These are phyloP conservation scores for Odontocolon sp. DNA, from an alignment of 2,888 invertebrate genomes.

Conservation along the genomic window DNA sequence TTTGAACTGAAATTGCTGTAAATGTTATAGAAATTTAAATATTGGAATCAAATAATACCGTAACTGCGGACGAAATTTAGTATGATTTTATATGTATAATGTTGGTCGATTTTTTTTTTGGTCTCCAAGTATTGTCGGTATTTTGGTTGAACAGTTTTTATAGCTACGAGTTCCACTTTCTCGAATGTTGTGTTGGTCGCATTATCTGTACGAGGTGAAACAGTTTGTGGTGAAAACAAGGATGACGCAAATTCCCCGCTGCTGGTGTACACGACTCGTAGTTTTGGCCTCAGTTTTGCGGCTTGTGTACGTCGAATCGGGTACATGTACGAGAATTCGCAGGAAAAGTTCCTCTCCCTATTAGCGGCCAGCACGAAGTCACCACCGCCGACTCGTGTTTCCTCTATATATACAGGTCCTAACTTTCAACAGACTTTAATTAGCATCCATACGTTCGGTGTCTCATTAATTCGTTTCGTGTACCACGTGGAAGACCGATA, in stretches of 20 bases:
- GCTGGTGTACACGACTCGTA: conserved; percentile 1
- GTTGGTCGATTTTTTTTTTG: no score
- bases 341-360: conserved; percentile 48
- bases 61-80: no score
- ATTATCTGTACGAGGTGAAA: conserved; percentile 3
- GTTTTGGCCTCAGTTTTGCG: conserved; percentile 23
- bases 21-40: no score
- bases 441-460: conserved; percentile 54
- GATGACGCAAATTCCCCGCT: background rate
- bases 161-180: background rate
- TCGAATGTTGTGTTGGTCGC: conserved; percentile 7
- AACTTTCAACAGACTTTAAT: conserved; percentile 61
- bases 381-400: background rate
- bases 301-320: conserved; percentile 16
- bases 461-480: conserved; percentile 60
- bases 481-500: conserved; percentile 42
- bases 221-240: conserved; percentile 3
- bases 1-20: no score
- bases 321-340: background rate
- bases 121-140: background rate
- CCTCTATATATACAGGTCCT: background rate
- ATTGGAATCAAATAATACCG: no score
- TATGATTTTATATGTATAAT: no score
- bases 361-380: conserved; percentile 38
- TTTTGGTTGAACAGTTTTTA: background rate